These are phyloP conservation scores for Peromyscus melanophrys DNA, from an alignment of 2,797 vertebrate species.

Conservation along the genomic window DNA sequence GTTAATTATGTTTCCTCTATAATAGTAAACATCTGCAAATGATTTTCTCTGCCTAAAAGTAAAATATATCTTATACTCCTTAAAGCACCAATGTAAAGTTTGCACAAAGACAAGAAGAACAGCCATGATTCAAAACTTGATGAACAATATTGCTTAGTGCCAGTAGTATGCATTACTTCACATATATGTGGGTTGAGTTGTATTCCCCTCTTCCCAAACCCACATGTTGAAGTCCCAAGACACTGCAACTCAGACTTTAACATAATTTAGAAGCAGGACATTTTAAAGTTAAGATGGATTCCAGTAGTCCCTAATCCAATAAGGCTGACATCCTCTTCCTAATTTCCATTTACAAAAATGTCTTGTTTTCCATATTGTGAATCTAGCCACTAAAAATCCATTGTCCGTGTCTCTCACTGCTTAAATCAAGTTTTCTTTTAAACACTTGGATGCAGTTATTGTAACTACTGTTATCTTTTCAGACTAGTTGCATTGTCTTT, in stretches of 20 bases:
- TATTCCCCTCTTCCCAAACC: neutral
- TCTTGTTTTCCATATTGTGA: neutral
- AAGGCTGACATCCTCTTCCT: neutral
- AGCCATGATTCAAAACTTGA: neutral
- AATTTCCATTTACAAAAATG: neutral
- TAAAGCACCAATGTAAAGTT: constrained; percentile 11
- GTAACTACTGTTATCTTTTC: neutral
- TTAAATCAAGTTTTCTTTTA: neutral
- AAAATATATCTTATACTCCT: neutral
- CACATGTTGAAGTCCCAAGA: neutral
- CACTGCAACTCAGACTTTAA: neutral
- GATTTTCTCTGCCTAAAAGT: neutral
- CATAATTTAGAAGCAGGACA: neutral
- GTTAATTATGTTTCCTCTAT: neutral
- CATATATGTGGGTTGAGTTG: neutral
- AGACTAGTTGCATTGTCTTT: neutral
- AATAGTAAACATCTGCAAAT: constrained; percentile 16
- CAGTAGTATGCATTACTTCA: neutral
- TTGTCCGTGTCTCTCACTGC: neutral
- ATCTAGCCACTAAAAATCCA: neutral
- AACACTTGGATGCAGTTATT: neutral
- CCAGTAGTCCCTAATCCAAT: neutral
- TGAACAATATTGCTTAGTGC: neutral
- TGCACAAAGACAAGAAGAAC: neutral
- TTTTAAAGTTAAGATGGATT: neutral